Evolutionary conservation across 2,888 invertebrate genomes (phyloP).

Genomic region (Heliconius ismenius): DNA sequence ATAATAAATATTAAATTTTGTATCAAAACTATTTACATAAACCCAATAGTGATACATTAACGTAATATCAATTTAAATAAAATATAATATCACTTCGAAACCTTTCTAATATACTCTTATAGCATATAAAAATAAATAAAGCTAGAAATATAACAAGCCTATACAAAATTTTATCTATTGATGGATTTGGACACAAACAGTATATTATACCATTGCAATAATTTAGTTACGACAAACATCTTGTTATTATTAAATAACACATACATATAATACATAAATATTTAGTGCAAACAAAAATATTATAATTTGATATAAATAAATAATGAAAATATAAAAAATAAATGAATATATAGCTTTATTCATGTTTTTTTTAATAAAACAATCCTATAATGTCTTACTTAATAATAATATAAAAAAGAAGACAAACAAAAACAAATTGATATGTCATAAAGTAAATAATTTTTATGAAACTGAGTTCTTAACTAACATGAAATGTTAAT

Average conservation of each 20-base stretch:
- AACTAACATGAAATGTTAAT: background rate
- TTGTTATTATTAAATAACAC: background rate
- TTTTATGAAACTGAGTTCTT: background rate
- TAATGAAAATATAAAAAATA: background rate
- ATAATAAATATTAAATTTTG: background rate
- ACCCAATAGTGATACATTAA: slow-evolving; percentile 15
- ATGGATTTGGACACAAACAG: background rate
- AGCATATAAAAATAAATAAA: slow-evolving; percentile 24
- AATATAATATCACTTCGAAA: slow-evolving; percentile 29
- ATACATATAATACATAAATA: background rate
- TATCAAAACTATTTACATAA: background rate
- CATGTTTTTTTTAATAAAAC: too few relatives aligned
- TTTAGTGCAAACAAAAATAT: background rate
- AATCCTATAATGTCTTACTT: background rate
- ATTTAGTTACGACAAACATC: background rate
- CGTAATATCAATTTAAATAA: slow-evolving; percentile 19
- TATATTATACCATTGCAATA: background rate
- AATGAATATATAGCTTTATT: too few relatives aligned
- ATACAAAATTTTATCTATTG: background rate
- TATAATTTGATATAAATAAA: background rate
- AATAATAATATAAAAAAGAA: background rate
- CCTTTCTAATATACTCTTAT: slow-evolving; percentile 8
- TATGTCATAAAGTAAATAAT: slow-evolving; percentile 3
- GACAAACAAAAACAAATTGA: slow-evolving; percentile 11
- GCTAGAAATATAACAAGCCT: slow-evolving; percentile 20